These are phyloP conservation scores for Denticeps clupeoides DNA, from an alignment of 2,797 vertebrate genomes.

Conservation along the genomic window DNA sequence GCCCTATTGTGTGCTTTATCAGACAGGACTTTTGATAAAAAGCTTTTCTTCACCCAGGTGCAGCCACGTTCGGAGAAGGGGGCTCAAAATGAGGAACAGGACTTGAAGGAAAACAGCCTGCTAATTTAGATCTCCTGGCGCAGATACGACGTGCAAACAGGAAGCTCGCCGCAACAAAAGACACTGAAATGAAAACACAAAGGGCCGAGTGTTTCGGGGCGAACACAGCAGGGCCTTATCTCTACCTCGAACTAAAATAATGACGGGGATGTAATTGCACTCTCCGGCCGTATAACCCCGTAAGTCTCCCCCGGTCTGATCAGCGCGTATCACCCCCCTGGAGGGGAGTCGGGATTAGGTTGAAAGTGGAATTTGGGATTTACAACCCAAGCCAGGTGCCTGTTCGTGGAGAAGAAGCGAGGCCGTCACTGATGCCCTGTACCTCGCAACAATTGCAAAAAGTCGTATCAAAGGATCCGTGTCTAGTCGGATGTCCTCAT, in stretches of 20 bases:
- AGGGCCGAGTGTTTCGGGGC: slow-evolving; percentile 2
- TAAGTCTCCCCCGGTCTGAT: slow-evolving; percentile 17
- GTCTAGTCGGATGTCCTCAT: no score
- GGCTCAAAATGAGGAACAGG: slow-evolving; percentile 1
- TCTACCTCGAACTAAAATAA: slow-evolving; percentile 18
- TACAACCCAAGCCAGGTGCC: slow-evolving; percentile 13
- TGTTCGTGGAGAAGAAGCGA: slow-evolving; percentile 3
- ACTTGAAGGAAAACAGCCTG: not conserved
- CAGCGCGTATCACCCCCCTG: slow-evolving; percentile 6
- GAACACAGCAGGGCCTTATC: not conserved
- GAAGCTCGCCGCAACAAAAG: slow-evolving; percentile 17
- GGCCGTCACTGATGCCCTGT: slow-evolving; percentile 14
- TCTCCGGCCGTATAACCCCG: slow-evolving; percentile 9
- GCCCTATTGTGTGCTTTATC: not conserved
- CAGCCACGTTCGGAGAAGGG: slow-evolving; percentile 5
- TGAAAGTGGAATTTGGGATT: slow-evolving; percentile 5
- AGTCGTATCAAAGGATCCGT: no score
- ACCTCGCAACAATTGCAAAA: slow-evolving; percentile 8
- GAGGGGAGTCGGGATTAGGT: slow-evolving; percentile 4
- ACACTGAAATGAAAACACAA: slow-evolving; percentile 11
- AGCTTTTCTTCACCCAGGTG: slow-evolving; percentile 4
- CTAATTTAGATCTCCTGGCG: not conserved
- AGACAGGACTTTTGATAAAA: not conserved
- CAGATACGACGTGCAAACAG: not conserved
- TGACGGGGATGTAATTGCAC: slow-evolving; percentile 22